Conservation (phyloP, 2,888 invertebrate genomes). For the Teleogryllus oceanicus region DNA sequence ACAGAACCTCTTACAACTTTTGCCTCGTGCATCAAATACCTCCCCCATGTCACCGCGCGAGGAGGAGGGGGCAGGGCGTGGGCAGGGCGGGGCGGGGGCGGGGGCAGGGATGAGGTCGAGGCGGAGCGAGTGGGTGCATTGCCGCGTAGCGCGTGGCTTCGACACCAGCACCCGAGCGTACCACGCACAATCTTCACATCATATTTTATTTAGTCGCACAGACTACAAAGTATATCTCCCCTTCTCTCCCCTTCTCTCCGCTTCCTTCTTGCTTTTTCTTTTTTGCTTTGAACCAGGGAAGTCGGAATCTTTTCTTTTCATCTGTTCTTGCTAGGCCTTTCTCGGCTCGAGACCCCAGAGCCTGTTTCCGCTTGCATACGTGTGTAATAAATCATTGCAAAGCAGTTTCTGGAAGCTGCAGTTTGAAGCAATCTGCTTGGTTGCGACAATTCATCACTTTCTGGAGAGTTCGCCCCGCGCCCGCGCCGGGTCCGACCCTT, state of each 20-base stretch:
- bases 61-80: too few relatives aligned
- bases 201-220: not conserved
- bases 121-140: too few relatives aligned
- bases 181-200: not conserved
- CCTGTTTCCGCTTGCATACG: conserved; percentile 18
- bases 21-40: too few relatives aligned
- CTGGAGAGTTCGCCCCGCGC: not conserved
- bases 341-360: conserved; percentile 18
- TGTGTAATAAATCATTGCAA: not conserved
- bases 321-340: conserved; percentile 18
- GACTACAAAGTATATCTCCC: not conserved
- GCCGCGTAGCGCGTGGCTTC: not conserved
- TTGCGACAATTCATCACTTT: conserved; percentile 18
- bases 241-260: not conserved
- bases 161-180: not conserved
- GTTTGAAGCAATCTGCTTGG: conserved; percentile 18
- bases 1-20: too few relatives aligned
- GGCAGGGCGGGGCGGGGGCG: too few relatives aligned
- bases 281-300: not conserved
- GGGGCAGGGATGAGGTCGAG: too few relatives aligned
- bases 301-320: not conserved
- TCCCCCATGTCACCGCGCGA: too few relatives aligned
- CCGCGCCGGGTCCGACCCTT: too few relatives aligned
- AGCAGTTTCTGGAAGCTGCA: conserved; percentile 18
- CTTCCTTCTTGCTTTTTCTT: not conserved